Conservation (phyloP, 2,888 invertebrate species). For the Rosalia funebris region DNA sequence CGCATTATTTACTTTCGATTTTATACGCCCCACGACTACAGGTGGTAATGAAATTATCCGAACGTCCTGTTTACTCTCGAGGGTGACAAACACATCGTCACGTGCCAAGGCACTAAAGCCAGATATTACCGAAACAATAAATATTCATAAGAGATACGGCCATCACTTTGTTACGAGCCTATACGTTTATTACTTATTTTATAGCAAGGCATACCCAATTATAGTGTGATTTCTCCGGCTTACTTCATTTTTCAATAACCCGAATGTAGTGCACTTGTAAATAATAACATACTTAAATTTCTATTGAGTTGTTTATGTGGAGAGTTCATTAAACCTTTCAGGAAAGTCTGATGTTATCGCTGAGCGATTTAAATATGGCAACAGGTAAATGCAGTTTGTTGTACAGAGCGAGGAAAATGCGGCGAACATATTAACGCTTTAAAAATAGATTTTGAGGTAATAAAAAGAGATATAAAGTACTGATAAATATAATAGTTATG, state of each 20-base stretch:
- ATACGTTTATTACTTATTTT: slow-evolving; percentile 17
- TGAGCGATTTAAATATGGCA: neutral
- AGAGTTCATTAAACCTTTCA: neutral
- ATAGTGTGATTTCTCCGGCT: neutral
- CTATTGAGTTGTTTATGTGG: neutral
- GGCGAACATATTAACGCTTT: too few species aligned
- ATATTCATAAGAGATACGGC: slow-evolving; percentile 32
- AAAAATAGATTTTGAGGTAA: too few species aligned
- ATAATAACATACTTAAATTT: neutral
- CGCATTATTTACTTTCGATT: slow-evolving; percentile 4
- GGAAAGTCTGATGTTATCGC: neutral
- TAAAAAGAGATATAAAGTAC: too few species aligned
- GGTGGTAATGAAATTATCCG: slow-evolving; percentile 40
- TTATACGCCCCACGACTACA: slow-evolving; percentile 24
- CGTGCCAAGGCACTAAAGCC: slow-evolving; percentile 39
- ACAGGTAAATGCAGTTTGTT: too few species aligned
- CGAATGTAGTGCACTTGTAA: neutral
- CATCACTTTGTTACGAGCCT: slow-evolving; percentile 3
- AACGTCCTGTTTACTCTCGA: slow-evolving; percentile 35
- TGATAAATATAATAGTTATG: too few species aligned
- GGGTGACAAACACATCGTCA: slow-evolving; percentile 31
- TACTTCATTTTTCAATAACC: slow-evolving; percentile 12
- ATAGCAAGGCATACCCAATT: slow-evolving; percentile 10
- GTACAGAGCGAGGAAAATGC: too few species aligned
- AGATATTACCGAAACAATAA: slow-evolving; percentile 38